These are phyloP conservation scores for Hycleus phaleratus DNA, from an alignment of 1,140 invertebrate species.

Conservation along the genomic window DNA sequence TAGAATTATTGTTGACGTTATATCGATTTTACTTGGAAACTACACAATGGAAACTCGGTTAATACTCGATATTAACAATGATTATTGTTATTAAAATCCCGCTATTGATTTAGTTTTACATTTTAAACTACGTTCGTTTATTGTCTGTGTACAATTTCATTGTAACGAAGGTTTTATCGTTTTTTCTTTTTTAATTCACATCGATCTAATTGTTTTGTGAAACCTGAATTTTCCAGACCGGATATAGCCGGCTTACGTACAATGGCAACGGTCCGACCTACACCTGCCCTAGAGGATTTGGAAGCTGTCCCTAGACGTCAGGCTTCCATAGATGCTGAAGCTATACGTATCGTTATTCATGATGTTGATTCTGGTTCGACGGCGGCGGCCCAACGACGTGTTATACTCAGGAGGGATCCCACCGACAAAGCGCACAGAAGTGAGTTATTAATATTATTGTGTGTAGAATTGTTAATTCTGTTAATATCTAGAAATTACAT, in stretches of 20 bases:
- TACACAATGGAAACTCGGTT: too few species aligned
- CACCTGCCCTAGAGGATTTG: constrained; percentile 47
- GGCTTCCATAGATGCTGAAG: constrained; percentile 80
- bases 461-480: neutral
- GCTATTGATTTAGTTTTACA: too few species aligned
- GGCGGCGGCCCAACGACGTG: constrained; percentile 59
- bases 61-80: too few species aligned
- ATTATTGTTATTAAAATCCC: too few species aligned
- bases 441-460: constrained; percentile 46
- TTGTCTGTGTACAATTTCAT: too few species aligned
- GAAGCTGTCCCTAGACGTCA: constrained; percentile 60
- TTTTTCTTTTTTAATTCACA: too few species aligned
- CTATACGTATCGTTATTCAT: constrained; percentile 87
- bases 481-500: too few species aligned
- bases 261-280: constrained; percentile 45
- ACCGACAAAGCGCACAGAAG: constrained; percentile 79
- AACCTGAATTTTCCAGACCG: constrained; percentile 46
- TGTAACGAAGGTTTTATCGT: too few species aligned
- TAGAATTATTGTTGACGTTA: too few species aligned
- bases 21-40: too few species aligned
- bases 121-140: too few species aligned
- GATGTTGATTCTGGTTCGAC: constrained; percentile 71
- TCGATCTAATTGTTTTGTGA: too few species aligned
- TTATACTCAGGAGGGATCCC: constrained; percentile 68
- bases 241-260: constrained; percentile 63